Conservation (phyloP, 2,113 vertebrate species). For the Bufo gargarizans region DNA sequence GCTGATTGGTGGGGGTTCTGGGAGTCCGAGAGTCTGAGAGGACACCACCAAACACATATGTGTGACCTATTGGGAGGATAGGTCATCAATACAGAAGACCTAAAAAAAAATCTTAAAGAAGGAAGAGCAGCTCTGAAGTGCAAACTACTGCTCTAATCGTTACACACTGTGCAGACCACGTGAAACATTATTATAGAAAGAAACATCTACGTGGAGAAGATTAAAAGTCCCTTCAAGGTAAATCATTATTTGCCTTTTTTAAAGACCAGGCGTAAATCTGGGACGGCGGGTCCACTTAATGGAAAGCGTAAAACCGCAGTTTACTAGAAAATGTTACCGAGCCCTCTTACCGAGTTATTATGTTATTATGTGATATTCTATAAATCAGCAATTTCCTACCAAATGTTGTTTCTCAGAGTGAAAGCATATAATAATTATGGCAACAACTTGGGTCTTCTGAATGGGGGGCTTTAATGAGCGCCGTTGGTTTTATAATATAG, state of each 20-base stretch:
- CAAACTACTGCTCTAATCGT: too few relatives aligned
- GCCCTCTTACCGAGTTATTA: constrained; percentile 13
- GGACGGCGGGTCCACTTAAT: not conserved
- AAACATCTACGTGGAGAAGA: not conserved
- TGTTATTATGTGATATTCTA: constrained; percentile 32
- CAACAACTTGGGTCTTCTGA: not conserved
- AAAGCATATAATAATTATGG: constrained; percentile 44
- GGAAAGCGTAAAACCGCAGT: constrained; percentile 17
- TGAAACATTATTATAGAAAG: too few relatives aligned
- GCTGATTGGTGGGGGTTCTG: too few relatives aligned
- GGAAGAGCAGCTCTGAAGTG: too few relatives aligned
- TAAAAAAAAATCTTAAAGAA: too few relatives aligned
- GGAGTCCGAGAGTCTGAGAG: too few relatives aligned
- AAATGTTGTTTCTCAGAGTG: constrained; percentile 33
- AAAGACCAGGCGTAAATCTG: not conserved
- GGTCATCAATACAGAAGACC: too few relatives aligned
- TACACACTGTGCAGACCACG: too few relatives aligned
- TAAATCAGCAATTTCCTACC: constrained; percentile 49
- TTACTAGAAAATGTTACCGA: constrained; percentile 14
- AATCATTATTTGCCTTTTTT: not conserved
- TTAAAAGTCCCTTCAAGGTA: not conserved
- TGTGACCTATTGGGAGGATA: too few relatives aligned
- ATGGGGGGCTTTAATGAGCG: constrained; percentile 5
- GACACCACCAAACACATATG: too few relatives aligned
- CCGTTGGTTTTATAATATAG: constrained; percentile 35